Evolutionary conservation across 2,113 vertebrate genomes (phyloP), one percentile per base, ranked within the genome.

Genomic region (Pycnonotus jocosus): DNA sequence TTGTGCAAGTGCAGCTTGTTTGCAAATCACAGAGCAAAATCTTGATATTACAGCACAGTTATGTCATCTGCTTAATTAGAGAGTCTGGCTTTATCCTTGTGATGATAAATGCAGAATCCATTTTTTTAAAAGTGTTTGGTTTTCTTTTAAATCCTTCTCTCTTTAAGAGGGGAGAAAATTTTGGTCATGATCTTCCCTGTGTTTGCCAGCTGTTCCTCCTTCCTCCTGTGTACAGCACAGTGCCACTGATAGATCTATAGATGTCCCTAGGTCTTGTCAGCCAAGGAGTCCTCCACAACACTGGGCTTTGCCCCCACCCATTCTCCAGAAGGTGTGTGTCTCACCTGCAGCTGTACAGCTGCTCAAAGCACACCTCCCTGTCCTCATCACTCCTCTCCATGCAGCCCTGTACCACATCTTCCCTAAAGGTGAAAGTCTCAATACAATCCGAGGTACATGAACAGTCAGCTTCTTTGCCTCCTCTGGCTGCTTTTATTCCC

Each of bases 31-130:
- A 22, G 76, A 88, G 80, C 65, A 71, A 74, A 84, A 53, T 91
- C 64, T 93, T 86, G 88, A 45, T 86, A 64, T 81, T 94, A 78
- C 82, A 93, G 85, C 69, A 70, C 71, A 92, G 88, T 94, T 96
- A 90, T 95, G 88, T 88, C 93, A 89, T 82, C 78, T 3, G 9
- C 80, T 95, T 96, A 90, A 92, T 93, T 95, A 93, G 74, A 87
- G 80, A 81, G 51, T 90, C 76, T 96, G 88, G 51, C 40, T 86
- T 83, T 86, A 70, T 44, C 61, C 31, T 28, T 64, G 40, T 30
- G 65, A 71, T 79, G 76, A 61, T 92, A 79, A 81, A 66, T 16
- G 45, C 50, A 66, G 79, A 89, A 88, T 82, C 61, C 1, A 6
- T 51, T 71, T 33, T 68, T 86, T 23, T 44, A n/a, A n/a, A n/a